phyloP scores from a whole-genome alignment of 2,797 vertebrate genomes.

The Lacerta agilis region DNA sequence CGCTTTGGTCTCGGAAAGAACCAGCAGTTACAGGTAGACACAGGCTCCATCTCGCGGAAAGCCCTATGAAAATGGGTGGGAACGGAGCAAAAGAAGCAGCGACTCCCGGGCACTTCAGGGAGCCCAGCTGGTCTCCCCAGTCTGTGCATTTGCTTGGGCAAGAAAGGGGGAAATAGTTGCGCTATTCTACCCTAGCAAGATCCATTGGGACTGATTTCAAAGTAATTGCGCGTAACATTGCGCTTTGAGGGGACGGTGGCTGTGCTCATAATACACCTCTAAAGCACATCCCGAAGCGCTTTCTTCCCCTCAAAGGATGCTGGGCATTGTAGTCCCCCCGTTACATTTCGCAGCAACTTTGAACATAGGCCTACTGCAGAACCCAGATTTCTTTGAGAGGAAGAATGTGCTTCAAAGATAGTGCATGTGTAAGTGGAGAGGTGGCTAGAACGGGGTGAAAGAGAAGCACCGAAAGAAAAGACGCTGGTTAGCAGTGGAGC shows the following conservation, averaged over 20 bases:
- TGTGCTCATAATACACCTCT: too few species aligned
- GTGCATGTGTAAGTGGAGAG: too few species aligned
- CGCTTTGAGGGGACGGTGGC: not conserved
- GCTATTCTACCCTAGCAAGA: not conserved
- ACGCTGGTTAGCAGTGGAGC: constrained; percentile 5
- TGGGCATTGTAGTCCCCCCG: too few species aligned
- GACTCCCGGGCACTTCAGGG: not conserved
- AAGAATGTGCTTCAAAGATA: too few species aligned
- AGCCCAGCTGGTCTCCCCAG: not conserved
- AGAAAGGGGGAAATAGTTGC: too few species aligned
- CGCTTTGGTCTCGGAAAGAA: not conserved
- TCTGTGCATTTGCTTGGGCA: not conserved
- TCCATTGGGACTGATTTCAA: not conserved
- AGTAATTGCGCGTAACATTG: not conserved
- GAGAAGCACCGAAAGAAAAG: constrained; percentile 12
- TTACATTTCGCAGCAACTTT: too few species aligned
- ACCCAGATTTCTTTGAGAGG: too few species aligned
- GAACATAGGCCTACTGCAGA: too few species aligned
- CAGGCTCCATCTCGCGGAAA: not conserved
- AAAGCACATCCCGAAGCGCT: too few species aligned
- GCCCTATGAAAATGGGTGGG: not conserved
- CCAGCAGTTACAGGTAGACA: too few species aligned
- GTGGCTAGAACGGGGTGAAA: not conserved
- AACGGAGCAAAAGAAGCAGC: not conserved
- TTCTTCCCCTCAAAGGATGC: too few species aligned